Percentiles rank a stretch among this genome's conserved stretches.
Conservation (phyloP, 2,888 invertebrate species). For the Ryuthela nishihirai region DNA sequence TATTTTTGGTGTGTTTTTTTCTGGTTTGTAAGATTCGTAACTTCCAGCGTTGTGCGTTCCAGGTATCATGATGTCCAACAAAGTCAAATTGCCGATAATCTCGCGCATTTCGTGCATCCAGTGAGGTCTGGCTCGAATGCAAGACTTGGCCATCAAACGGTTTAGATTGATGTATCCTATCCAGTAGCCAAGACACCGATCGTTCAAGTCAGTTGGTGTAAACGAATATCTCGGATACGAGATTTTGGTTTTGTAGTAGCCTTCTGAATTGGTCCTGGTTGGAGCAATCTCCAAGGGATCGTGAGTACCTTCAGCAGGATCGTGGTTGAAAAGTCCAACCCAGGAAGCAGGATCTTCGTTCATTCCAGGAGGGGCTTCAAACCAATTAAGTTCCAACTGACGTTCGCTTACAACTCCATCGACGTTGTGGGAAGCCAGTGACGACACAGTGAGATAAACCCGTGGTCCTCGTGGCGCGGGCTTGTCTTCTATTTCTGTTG, state of each 20-base stretch:
- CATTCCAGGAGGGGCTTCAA: conserved; percentile 29
- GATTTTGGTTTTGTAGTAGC: conserved; percentile 45
- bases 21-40: conserved; percentile 55
- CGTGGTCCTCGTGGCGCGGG: conserved; percentile 16
- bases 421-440: conserved; percentile 38
- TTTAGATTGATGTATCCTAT: conserved; percentile 39
- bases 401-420: conserved; percentile 38
- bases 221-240: conserved; percentile 43
- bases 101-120: conserved; percentile 31
- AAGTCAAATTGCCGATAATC: conserved; percentile 57
- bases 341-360: conserved; percentile 43
- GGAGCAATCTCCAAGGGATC: conserved; percentile 32
- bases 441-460: conserved; percentile 43
- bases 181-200: conserved; percentile 48
- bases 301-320: conserved; percentile 42
- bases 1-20: conserved; percentile 39
- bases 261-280: conserved; percentile 29
- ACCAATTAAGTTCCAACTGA: conserved; percentile 42
- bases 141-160: conserved; percentile 27
- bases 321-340: conserved; percentile 48
- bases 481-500: conserved; percentile 31
- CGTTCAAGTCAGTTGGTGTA: conserved; percentile 33
- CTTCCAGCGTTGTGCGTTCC: conserved; percentile 68
- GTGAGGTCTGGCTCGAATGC: conserved; percentile 29
- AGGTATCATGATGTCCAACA: conserved; percentile 62